Percentiles rank a stretch among this genome's conserved stretches.
phyloP scores from a whole-genome alignment of 2,888 invertebrate genomes.

The Marronus borbonicus region DNA sequence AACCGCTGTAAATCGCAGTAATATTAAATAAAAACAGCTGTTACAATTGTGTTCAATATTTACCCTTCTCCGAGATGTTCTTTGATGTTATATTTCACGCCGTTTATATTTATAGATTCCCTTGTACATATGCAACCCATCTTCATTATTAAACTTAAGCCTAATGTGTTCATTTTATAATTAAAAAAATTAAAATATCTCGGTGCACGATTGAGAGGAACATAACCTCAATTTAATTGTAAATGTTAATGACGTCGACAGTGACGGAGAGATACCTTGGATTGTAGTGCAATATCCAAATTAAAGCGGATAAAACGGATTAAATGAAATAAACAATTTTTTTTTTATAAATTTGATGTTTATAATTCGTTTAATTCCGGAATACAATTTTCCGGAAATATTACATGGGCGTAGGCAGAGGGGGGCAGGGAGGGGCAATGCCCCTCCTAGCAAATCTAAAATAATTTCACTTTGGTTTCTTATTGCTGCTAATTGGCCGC shows the following conservation, averaged over 20 bases:
- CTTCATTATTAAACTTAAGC: slow-evolving; percentile 79
- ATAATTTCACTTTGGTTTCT: no score
- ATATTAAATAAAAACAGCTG: slow-evolving; percentile 48
- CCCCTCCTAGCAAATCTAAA: no score
- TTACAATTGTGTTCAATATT: slow-evolving; percentile 58
- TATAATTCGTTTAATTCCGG: no score
- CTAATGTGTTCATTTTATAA: slow-evolving; percentile 76
- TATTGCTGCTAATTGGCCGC: no score
- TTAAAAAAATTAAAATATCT: slow-evolving; percentile 27
- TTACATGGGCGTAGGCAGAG: no score
- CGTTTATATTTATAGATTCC: slow-evolving; percentile 81
- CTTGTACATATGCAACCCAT: slow-evolving; percentile 85
- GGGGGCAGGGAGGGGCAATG: no score
- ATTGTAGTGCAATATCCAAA: no score
- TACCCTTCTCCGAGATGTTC: slow-evolving; percentile 86
- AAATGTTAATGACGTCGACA: neutral
- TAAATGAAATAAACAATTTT: no score
- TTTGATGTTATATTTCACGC: slow-evolving; percentile 78
- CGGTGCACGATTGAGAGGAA: slow-evolving; percentile 15
- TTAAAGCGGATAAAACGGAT: no score
- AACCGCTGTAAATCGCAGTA: slow-evolving; percentile 76
- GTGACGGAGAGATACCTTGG: no score
- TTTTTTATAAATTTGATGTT: no score
- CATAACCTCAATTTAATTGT: slow-evolving; percentile 25
- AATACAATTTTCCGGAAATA: no score